Conservation (phyloP, 2,797 vertebrate genomes). For the Lagodon rhomboides region DNA sequence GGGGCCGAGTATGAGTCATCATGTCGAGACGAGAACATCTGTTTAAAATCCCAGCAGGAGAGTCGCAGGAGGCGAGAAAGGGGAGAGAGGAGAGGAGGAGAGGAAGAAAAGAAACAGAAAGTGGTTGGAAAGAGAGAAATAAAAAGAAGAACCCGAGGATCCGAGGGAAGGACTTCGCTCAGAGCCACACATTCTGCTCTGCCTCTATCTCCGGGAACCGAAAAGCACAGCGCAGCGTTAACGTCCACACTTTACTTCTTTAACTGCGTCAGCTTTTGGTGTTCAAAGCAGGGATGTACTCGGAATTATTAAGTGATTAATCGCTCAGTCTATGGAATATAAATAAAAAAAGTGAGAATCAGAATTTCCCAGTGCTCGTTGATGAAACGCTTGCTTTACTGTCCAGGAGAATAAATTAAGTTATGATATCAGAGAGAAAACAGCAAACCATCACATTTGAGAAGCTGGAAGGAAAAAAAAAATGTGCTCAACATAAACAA, state of each 20-base stretch:
- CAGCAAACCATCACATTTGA: background rate
- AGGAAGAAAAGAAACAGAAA: background rate
- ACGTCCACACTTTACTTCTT: background rate
- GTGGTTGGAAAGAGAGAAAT: background rate
- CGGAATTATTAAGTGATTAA: no score
- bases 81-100: background rate
- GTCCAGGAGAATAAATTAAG: background rate
- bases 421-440: background rate
- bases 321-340: background rate
- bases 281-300: background rate
- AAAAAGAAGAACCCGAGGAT: background rate
- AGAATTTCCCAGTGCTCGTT: background rate
- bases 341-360: background rate
- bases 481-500: no score
- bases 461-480: background rate
- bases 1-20: slow-evolving; percentile 64
- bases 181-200: background rate
- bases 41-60: slow-evolving; percentile 62
- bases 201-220: background rate
- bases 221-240: background rate
- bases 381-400: no score
- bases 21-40: slow-evolving; percentile 62
- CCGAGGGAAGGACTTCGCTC: slow-evolving; percentile 4
- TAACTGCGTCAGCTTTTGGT: background rate
- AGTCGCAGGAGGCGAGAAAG: background rate